Percentiles rank a stretch among this genome's conserved stretches.
Evolutionary conservation across 2,797 vertebrate species (phyloP).

Genomic region (Diplodus sargus): DNA sequence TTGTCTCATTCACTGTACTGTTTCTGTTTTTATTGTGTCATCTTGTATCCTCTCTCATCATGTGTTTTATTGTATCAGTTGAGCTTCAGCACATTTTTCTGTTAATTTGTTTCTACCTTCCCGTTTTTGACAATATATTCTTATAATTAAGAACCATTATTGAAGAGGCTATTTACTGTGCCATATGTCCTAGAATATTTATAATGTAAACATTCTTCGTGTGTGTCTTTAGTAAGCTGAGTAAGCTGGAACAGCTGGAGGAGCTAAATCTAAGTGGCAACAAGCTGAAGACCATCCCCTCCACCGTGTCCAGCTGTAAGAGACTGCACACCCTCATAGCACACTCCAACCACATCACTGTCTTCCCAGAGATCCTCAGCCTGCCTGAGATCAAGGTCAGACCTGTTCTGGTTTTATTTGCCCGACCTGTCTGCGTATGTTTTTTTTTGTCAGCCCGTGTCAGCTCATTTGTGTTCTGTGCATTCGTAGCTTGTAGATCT

Average conservation of each 20-base stretch:
- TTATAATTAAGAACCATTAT: not conserved
- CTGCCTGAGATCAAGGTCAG: constrained; percentile 95
- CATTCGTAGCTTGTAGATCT: constrained; percentile 91
- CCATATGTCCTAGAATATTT: not conserved
- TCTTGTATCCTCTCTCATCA: not conserved
- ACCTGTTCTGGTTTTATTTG: constrained; percentile 17
- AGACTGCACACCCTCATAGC: constrained; percentile 93
- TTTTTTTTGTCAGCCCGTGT: constrained; percentile 9
- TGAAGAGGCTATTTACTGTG: not conserved
- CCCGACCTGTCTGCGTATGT: not conserved
- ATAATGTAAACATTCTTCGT: not conserved
- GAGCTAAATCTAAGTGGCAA: constrained; percentile 97
- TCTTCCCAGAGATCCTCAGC: constrained; percentile 96
- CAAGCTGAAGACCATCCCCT: constrained; percentile 95
- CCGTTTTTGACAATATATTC: not conserved
- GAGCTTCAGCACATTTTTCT: too few species aligned
- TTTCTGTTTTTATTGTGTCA: not conserved
- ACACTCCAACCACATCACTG: constrained; percentile 94
- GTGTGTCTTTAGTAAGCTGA: constrained; percentile 88
- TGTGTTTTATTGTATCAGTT: not conserved
- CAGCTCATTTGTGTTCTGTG: constrained; percentile 15
- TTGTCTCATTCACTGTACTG: not conserved
- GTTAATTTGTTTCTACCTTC: not conserved
- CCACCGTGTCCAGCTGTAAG: constrained; percentile 95
- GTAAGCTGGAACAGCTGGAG: constrained; percentile 94